Conservation (phyloP, 2,113 vertebrate genomes). For the Sakesphorus luctuosus region DNA sequence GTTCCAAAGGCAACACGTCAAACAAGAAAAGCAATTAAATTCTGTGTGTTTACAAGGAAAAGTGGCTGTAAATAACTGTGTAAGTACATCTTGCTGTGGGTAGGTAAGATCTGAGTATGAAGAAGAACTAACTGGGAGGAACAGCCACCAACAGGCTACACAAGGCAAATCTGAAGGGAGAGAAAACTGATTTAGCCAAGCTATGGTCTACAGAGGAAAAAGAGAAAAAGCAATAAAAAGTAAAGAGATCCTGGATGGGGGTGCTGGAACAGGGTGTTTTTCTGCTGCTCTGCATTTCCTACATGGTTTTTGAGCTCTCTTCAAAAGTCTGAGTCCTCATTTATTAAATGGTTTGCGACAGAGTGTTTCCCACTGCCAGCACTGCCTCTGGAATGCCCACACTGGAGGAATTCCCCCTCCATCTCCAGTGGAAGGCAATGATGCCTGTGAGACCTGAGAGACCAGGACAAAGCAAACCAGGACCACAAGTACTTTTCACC, state of each 20-base stretch:
- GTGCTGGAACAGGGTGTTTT: not conserved
- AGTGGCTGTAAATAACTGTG: conserved; percentile 60
- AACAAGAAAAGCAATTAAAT: conserved; percentile 60
- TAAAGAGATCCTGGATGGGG: not conserved
- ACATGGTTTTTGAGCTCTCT: not conserved
- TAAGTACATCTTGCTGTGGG: conserved; percentile 14
- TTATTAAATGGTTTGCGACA: not conserved
- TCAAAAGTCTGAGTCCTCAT: not conserved
- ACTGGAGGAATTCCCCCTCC: not conserved
- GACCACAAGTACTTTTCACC: no score
- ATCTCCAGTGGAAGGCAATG: not conserved
- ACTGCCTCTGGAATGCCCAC: not conserved
- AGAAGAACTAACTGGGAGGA: not conserved
- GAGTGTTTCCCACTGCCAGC: not conserved
- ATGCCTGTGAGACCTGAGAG: not conserved
- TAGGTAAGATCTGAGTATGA: conserved; percentile 13
- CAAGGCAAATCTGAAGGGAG: not conserved
- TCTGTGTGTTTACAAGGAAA: conserved; percentile 36
- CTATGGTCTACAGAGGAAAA: not conserved
- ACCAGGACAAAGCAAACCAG: not conserved
- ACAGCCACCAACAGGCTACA: not conserved
- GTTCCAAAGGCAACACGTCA: not conserved
- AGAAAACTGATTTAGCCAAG: not conserved
- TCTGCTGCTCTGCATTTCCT: not conserved
- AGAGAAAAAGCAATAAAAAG: not conserved